Conservation (phyloP, 2,888 invertebrate genomes). For the Ophioninae sp. region DNA sequence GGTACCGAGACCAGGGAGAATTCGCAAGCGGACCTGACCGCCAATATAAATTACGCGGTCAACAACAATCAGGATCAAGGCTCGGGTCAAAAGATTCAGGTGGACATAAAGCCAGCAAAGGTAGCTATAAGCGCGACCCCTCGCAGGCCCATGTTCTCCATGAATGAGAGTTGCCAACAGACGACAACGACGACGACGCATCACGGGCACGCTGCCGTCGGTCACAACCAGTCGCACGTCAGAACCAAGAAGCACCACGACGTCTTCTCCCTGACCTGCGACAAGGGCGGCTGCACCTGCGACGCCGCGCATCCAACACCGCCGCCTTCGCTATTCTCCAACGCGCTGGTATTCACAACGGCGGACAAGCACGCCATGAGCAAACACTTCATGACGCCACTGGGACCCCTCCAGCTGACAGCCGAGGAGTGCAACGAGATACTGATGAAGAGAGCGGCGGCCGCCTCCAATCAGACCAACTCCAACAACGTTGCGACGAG, state of each 20-base stretch:
- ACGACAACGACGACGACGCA: constrained; percentile 74
- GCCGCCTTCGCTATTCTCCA: constrained; percentile 78
- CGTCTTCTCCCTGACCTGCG: constrained; percentile 78
- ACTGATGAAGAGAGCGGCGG: constrained; percentile 88
- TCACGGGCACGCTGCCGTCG: constrained; percentile 74
- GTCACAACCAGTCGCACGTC: constrained; percentile 79
- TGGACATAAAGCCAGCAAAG: constrained; percentile 78
- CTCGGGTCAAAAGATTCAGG: constrained; percentile 78
- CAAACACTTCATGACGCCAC: constrained; percentile 87
- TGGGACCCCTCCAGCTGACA: constrained; percentile 88
- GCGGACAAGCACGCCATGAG: constrained; percentile 80
- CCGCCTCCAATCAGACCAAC: constrained; percentile 82
- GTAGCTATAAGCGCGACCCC: constrained; percentile 75
- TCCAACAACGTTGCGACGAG: constrained; percentile 76
- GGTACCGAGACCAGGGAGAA: constrained; percentile 78
- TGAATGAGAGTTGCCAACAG: constrained; percentile 79
- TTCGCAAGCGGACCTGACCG: constrained; percentile 76
- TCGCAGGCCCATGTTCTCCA: constrained; percentile 78
- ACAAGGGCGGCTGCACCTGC: constrained; percentile 80
- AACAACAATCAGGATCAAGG: constrained; percentile 80
- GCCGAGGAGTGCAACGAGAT: constrained; percentile 91
- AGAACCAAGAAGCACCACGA: constrained; percentile 79
- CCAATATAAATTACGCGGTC: constrained; percentile 79
- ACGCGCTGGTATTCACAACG: constrained; percentile 79
- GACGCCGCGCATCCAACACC: constrained; percentile 78